A percentile compares a stretch with the other conserved stretches of the same genome.
These are phyloP conservation scores for Eulemur albifrons DNA, from an alignment of 2,797 vertebrate genomes.

Conservation along the genomic window DNA sequence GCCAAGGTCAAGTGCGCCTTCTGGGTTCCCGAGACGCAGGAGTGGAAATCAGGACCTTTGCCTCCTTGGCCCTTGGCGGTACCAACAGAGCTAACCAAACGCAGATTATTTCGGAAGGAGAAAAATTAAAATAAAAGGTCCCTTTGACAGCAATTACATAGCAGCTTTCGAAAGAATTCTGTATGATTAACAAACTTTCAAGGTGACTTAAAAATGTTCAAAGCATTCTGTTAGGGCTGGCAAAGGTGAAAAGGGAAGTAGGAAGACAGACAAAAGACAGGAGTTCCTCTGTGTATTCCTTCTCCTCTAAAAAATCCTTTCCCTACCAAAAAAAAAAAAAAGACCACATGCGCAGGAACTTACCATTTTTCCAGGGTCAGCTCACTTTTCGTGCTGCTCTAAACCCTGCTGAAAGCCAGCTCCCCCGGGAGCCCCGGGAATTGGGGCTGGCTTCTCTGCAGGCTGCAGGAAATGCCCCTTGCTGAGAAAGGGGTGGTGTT, in stretches of 20 bases:
- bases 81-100: not conserved
- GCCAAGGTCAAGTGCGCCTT: not conserved
- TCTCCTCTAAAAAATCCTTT: not conserved
- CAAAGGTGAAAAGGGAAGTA: not conserved
- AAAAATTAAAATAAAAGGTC: not conserved
- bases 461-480: conserved; percentile 58
- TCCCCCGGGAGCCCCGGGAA: conserved; percentile 4
- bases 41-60: not conserved
- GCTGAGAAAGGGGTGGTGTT: conserved; percentile 35
- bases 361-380: conserved; percentile 41
- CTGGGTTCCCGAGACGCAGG: not conserved
- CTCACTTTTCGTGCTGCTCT: not conserved
- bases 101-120: not conserved
- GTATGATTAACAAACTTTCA: not conserved
- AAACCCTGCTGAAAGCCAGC: conserved; percentile 50
- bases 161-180: conserved; percentile 29
- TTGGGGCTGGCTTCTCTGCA: not conserved
- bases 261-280: not conserved
- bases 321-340: not conserved
- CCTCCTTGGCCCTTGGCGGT: not conserved
- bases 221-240: not conserved
- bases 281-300: not conserved
- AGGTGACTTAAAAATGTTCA: not conserved
- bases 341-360: not conserved
- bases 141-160: not conserved